These are phyloP conservation scores for Spisula subtruncata DNA, from an alignment of 2,888 invertebrate genomes.

Conservation along the genomic window DNA sequence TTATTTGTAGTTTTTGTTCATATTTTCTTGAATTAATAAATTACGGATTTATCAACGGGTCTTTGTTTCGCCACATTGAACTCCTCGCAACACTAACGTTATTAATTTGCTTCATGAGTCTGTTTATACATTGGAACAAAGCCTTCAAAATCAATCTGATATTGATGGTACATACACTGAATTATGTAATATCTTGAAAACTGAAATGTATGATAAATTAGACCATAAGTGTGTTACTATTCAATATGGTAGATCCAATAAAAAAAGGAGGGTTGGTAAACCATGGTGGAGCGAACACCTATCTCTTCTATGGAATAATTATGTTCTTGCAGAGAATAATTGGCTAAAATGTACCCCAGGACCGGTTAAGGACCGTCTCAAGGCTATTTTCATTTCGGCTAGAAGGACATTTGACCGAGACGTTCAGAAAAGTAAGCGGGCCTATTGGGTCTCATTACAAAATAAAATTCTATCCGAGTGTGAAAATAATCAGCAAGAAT, in stretches of 20 bases:
- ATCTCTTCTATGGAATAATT: constrained; percentile 23
- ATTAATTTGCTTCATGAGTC: neutral
- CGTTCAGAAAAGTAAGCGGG: neutral
- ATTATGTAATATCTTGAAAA: neutral
- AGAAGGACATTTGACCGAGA: neutral
- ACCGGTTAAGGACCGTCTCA: constrained; percentile 3
- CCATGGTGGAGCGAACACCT: constrained; percentile 31
- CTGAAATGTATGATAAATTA: constrained; percentile 38
- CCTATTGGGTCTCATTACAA: neutral
- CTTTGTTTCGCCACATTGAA: too few relatives aligned
- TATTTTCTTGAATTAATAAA: too few relatives aligned
- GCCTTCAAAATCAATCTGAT: neutral
- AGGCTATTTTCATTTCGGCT: neutral
- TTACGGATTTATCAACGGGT: too few relatives aligned
- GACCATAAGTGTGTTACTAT: neutral
- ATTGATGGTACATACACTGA: constrained; percentile 25
- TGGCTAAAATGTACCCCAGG: constrained; percentile 35
- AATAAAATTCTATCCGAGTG: neutral
- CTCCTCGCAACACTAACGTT: too few relatives aligned
- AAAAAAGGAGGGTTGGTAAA: constrained; percentile 31
- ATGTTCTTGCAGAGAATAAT: neutral
- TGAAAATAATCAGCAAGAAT: neutral
- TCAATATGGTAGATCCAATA: constrained; percentile 9
- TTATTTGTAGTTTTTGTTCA: too few relatives aligned
- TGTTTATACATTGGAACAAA: constrained; percentile 28